Percentiles rank a stretch among this genome's conserved stretches.
Conservation (phyloP, 2,113 vertebrate species). For the Tonatia bakeri region DNA sequence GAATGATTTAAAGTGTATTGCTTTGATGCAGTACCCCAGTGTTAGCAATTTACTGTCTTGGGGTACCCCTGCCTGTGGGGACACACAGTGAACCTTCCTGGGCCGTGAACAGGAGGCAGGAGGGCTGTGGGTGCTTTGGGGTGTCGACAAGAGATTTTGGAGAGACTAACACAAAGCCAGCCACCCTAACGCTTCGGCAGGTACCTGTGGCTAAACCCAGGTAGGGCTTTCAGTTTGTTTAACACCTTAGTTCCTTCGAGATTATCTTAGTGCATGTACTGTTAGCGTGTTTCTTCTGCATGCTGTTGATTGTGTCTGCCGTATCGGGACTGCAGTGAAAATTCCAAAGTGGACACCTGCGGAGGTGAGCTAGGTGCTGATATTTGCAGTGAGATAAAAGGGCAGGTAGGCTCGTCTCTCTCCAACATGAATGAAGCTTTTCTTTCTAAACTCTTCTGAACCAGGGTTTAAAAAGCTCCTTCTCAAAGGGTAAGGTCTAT, state of each 20-base stretch:
- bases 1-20: not conserved
- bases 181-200: not conserved
- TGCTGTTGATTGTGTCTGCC: not conserved
- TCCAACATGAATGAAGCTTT: not conserved
- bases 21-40: not conserved
- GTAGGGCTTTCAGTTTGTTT: not conserved
- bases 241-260: not conserved
- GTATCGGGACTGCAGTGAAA: not conserved
- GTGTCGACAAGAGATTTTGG: not conserved
- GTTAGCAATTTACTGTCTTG: not conserved
- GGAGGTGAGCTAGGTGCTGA: not conserved
- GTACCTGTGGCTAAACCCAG: not conserved
- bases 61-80: not conserved
- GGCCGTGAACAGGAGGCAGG: not conserved
- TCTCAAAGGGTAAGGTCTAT: constrained; percentile 30
- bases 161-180: not conserved
- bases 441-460: not conserved
- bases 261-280: not conserved
- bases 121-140: not conserved
- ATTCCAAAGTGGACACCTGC: not conserved
- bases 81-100: no score
- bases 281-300: not conserved
- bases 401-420: not conserved
- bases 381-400: not conserved
- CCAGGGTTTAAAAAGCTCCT: not conserved